Evolutionary conservation across 2,113 vertebrate genomes (phyloP).

Genomic region (Sebastes fasciatus): DNA sequence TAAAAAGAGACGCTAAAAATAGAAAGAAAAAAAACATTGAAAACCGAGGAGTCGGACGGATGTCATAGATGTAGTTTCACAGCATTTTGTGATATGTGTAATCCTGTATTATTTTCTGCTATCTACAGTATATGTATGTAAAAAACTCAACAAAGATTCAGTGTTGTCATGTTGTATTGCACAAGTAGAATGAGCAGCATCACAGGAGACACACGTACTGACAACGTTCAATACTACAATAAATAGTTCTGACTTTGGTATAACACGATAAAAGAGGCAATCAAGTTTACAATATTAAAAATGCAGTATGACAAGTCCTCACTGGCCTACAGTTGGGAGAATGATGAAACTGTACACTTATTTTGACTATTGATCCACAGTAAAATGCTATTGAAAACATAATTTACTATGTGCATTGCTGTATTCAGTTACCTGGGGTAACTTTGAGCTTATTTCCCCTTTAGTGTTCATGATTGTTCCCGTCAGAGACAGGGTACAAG

Average conservation of each 20-base stretch:
- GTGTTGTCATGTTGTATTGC: constrained; percentile 52
- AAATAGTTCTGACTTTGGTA: constrained; percentile 59
- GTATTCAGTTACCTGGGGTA: constrained; percentile 20
- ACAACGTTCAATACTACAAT: constrained; percentile 6
- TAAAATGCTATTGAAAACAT: constrained; percentile 29
- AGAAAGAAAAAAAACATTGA: neutral
- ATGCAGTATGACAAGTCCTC: neutral
- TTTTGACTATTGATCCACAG: neutral
- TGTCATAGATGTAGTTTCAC: neutral
- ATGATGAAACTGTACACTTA: neutral
- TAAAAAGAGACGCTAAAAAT: constrained; percentile 12
- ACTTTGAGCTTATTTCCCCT: constrained; percentile 13
- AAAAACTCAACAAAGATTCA: constrained; percentile 9
- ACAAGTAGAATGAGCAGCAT: constrained; percentile 51
- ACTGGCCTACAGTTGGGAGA: constrained; percentile 8
- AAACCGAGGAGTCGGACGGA: neutral
- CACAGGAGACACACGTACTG: neutral
- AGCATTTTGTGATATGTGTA: constrained; percentile 1
- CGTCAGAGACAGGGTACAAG: neutral
- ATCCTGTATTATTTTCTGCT: neutral
- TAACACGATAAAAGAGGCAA: constrained; percentile 33
- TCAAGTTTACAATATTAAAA: constrained; percentile 3
- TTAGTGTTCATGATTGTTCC: constrained; percentile 11
- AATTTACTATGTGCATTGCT: constrained; percentile 20
- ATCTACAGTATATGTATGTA: neutral